Percentiles rank a stretch among this genome's conserved stretches.
phyloP scores from a whole-genome alignment of 2,888 invertebrate genomes.

The Brachypalpus laphriformis region DNA sequence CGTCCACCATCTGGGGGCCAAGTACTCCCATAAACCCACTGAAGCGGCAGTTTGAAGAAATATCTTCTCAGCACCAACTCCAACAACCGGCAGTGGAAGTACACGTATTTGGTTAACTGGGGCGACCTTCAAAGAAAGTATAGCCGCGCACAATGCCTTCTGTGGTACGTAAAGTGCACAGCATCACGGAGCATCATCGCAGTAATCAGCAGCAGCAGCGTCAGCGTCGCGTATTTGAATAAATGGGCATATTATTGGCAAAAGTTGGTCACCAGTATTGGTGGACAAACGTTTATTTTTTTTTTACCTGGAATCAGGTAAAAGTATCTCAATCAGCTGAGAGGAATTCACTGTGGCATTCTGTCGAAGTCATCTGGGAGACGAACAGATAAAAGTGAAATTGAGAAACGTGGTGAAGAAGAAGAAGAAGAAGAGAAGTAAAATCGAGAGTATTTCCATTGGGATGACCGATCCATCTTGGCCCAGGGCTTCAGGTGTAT shows the following conservation, averaged over 20 bases:
- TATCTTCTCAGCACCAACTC: slow-evolving; percentile 45
- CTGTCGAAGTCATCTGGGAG: slow-evolving; percentile 26
- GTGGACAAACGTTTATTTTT: background rate
- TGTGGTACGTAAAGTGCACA: slow-evolving; percentile 14
- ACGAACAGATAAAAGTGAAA: slow-evolving; percentile 51
- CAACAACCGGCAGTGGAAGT: slow-evolving; percentile 57
- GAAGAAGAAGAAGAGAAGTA: too few relatives aligned
- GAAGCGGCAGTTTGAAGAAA: slow-evolving; percentile 23
- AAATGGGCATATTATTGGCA: slow-evolving; percentile 65
- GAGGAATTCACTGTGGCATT: slow-evolving; percentile 36
- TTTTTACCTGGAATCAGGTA: slow-evolving; percentile 44
- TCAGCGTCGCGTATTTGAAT: slow-evolving; percentile 41
- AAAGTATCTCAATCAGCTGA: slow-evolving; percentile 64
- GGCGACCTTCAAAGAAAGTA: slow-evolving; percentile 74
- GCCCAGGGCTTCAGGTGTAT: slow-evolving; percentile 31
- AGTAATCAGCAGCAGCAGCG: slow-evolving; percentile 31
- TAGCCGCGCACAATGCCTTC: slow-evolving; percentile 49
- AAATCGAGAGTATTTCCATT: slow-evolving; percentile 41
- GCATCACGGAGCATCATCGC: slow-evolving; percentile 21
- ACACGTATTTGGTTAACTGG: slow-evolving; percentile 72
- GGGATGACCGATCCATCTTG: background rate
- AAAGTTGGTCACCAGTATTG: slow-evolving; percentile 59
- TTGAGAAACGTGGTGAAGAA: background rate
- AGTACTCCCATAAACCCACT: slow-evolving; percentile 47
- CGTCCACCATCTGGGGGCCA: slow-evolving; percentile 29